Base-by-base conservation (phyloP, 2,888 invertebrate genomes). In the Lepetodrilus schrolli region DNA sequence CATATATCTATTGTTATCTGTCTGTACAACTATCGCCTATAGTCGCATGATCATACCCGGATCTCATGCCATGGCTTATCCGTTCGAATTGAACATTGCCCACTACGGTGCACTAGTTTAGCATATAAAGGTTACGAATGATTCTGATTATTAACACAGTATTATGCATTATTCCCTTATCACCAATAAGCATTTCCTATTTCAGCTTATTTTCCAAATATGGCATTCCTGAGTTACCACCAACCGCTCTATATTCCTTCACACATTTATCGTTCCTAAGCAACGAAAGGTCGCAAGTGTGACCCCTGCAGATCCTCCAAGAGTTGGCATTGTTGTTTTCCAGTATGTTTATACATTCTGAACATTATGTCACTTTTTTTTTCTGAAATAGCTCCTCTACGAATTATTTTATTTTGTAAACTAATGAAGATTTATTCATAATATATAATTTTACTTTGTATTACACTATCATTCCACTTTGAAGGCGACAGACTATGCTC, bases 251-350 rank as follows among this genome's bases (percentile, higher is more conserved):
- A n/a, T n/a, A n/a, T n/a, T n/a, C n/a, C n/a, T n/a, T n/a, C n/a
- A n/a, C n/a, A n/a, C n/a, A n/a, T n/a, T 48, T 21, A 17, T 58
- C 58, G 58, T 58, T 58, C 23, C 58, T 58, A 58, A 58, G 58
- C 58, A 58, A 58, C 58, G 58, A 58, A 58, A 58, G 58, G 58
- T 58, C 58, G 30, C 7, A 13, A 30, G 26, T 30, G 5, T 58
- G 58, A 58, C 58, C 58, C 34, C 58, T 34, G 58, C 58, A 58
- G 17, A 34, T 17, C 26, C 30, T 30, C 17, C 17, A 13, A 26
- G 17, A 30, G 58, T 58, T 30, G 17, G 10, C 17, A 10, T 26
- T 58, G 58, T 58, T 58, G 58, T 58, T 7, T 17, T 30, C 58
- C 0, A 26, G 58, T 58, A 30, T 58, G 58, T 58, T 30, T 26